Base-by-base conservation (phyloP, 1,140 invertebrate genomes). In the Zaprionus inermis region DNA sequence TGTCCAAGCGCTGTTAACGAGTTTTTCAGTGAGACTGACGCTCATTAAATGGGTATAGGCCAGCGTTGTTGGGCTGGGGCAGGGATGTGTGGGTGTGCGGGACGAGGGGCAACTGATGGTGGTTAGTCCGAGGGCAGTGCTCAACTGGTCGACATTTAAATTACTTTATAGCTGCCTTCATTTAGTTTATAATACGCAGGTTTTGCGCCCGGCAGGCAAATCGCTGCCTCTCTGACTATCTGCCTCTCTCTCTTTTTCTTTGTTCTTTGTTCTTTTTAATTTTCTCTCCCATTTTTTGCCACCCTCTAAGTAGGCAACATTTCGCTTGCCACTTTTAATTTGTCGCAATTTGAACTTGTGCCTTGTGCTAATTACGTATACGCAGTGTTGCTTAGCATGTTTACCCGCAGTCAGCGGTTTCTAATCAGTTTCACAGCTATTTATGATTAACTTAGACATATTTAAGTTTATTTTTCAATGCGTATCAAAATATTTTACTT, bases 131-230 rank as follows among this genome's bases (percentile, higher is more conserved):
- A 34, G 52, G 30, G 44, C 22, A 28, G 46, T 66, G n/a, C 49
- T 52, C 32, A 10, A 34, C 58, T 52, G 66, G 46, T 66, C 70
- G 70, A 66, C 72, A 74, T 64, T 89, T 56, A 88, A 89, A 88
- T 88, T 83, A 78, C 84, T 80, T 89, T 80, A 80, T 78, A 78
- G 80, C 73, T 74, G 74, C 76, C 83, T 86, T 79, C 83, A 77
- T 83, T 86, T 83, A 85, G 83, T 81, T 76, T 78, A 79, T 76
- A 83, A 82, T 64, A 73, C 76, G 51, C 46, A 46, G 65, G 67
- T 78, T 80, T 75, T 38, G 10, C 54, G 28, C 12, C 18, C 24
- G 24, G 1, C 24, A 28, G 63, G 14, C 68, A 16, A 44, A 6
- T 14, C 12, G 5, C n/a, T 38, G 5, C 2, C n/a, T 56, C 36